Base-by-base conservation (phyloP, 2,113 vertebrate genomes). In the Planiliza haematocheilus region DNA sequence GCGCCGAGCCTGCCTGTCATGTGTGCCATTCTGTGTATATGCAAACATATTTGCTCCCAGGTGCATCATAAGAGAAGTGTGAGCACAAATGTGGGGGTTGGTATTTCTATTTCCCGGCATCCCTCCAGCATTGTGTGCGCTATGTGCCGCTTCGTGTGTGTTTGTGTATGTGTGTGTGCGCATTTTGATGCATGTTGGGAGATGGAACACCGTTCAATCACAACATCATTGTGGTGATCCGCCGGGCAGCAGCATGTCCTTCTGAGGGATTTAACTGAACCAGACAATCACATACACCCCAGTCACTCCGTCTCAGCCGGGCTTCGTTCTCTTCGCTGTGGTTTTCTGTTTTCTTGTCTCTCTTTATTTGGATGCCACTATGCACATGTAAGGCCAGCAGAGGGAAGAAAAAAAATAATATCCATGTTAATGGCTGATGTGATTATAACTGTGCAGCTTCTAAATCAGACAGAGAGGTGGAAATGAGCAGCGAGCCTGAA, bases 251-350 rank as follows among this genome's bases (percentile, higher is more conserved):
- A 30, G 46, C 43, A 7, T 13, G 52, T 76, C 53, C 66, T 50
- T 77, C 46, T 56, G 41, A 75, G 11, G 67, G 71, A 82, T 86
- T 76, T 79, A 59, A 74, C 49, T 5, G 46, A 78, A 70, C 17
- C 49, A 69, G 48, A 61, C 63, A 69, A 45, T 69, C 46, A 58
- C 42, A 71, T 50, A 3, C 56, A 8, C 30, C 41, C 30, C n/a
- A 16, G 24, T 65, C 14, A 18, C 8, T 53, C n/a, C 3, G 4
- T 18, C 16, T 39, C 34, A 41, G 34, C 52, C 24, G 46, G 48
- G 7, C 59, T 21, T 51, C 42, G 24, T 37, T 13, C 50, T n/a
- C 30, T 49, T 20, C 8, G 8, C 17, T 58, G 48, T 4, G 0
- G 9, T 36, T 4, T 34, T 49, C 46, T 49, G 49, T 38, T 61